Base-by-base conservation (phyloP, 2,888 invertebrate species). In the Scaptomyza caliginosa region DNA sequence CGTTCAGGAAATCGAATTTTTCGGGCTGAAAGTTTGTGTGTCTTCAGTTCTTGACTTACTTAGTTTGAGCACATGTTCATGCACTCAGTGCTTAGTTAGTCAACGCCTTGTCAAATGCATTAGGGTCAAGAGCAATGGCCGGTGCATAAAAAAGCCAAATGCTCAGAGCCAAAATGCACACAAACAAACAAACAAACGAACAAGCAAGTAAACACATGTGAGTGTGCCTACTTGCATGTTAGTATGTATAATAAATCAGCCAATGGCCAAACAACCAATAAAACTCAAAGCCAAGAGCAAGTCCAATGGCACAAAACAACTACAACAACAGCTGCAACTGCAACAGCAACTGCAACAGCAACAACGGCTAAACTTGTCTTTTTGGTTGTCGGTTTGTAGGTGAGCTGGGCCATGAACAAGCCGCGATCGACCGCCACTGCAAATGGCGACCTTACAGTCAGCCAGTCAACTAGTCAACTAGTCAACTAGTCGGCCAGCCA, bases 341-440 rank as follows among this genome's bases (percentile, higher is more conserved):
- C 72, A 64, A 51, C 26, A 17, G 1, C 52, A 32, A 19, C 48
- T 51, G n/a, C 45, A 63, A 59, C 55, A 38, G 38, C 57, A 39
- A 39, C 62, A 63, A 49, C 38, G 19, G 30, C 49, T 64, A 78
- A 78, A 78, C 78, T 77, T 73, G 72, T 73, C 72, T 73, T 73
- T 73, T 73, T 45, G 72, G 72, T 67, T 84, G 66, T 71, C 75
- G 78, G 79, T 89, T 88, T 89, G 89, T 89, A 89, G 89, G 89
- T 89, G 89, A 89, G 84, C 73, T 74, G 84, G 80, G 86, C 88
- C 89, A 89, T 89, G 89, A 86, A 86, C 83, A 51, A 64, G 75
- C 74, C 69, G 66, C 62, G 59, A 66, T 64, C 67, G 67, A 67
- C 67, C 73, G 77, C 74, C 77, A 60, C 58, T 46, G 65, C 77